Percentiles rank a stretch among this genome's conserved stretches.
phyloP scores from a whole-genome alignment of 2,888 invertebrate species.

The Drosophila quinaria region DNA sequence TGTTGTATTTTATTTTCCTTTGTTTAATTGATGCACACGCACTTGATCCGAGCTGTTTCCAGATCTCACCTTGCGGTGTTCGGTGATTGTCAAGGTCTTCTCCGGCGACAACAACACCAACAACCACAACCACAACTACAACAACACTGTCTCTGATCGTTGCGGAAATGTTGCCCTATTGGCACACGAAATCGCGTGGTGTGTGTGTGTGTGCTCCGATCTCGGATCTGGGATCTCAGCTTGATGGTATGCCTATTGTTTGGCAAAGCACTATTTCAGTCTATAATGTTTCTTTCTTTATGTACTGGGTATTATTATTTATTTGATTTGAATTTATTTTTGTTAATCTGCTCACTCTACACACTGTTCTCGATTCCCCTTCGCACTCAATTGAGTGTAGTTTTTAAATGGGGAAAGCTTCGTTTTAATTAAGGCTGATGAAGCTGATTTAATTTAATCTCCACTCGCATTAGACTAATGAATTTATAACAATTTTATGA shows the following conservation, averaged over 20 bases:
- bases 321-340: slow-evolving; percentile 13
- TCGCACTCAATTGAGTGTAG: slow-evolving; percentile 69
- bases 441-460: slow-evolving; percentile 80
- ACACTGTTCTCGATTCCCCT: neutral
- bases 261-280: slow-evolving; percentile 38
- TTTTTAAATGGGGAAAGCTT: slow-evolving; percentile 75
- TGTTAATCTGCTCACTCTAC: slow-evolving; percentile 29
- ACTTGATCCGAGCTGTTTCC: slow-evolving; percentile 37
- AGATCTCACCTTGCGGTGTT: slow-evolving; percentile 52
- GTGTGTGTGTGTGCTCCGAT: slow-evolving; percentile 22
- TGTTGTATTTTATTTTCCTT: slow-evolving; percentile 14
- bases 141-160: slow-evolving; percentile 17
- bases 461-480: slow-evolving; percentile 71
- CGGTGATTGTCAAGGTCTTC: slow-evolving; percentile 58
- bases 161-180: slow-evolving; percentile 51
- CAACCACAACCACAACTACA: neutral
- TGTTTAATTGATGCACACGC: slow-evolving; percentile 50
- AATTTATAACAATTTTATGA: slow-evolving; percentile 65
- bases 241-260: slow-evolving; percentile 50
- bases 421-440: slow-evolving; percentile 77
- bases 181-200: slow-evolving; percentile 58
- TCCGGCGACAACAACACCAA: neutral
- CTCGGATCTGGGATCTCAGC: neutral
- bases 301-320: slow-evolving; percentile 30
- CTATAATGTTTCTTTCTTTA: slow-evolving; percentile 19